Evolutionary conservation across 2,888 invertebrate genomes (phyloP), one percentile per base, ranked within the genome.

Genomic region (Hydriomena furcata): DNA sequence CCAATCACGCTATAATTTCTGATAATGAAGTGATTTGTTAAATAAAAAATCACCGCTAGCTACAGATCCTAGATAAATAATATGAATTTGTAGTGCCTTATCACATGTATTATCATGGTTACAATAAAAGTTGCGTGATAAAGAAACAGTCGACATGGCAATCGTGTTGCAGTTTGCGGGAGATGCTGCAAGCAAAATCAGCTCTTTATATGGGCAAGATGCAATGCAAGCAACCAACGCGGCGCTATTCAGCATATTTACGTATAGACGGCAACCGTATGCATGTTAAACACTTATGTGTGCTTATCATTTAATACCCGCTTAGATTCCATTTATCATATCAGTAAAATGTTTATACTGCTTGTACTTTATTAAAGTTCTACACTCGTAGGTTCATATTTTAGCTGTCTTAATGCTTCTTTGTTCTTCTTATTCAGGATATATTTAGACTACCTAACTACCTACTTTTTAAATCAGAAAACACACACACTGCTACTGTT

Each of bases 31-130:
- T 56, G 57, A 62, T 61, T 64, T 41, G 43, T 37, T 50, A 60
- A 61, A 60, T 60, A 68, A 68, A 71, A 68, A 81, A 79, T 82
- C 79, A 79, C 72, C 64, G 75, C 76, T 56, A 55, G 57, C 53
- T 58, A 61, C 51, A 63, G 63, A 59, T 44, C 56, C 41, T 43
- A 40, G 76, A 78, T 79, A 71, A 38, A 20, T n/a, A 12, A 20
- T 32, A 20, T 24, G 25, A 8, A 21, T 7, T 21, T 7, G 7
- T 11, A 30, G n/a, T 20, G 20, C 38, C 28, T 11, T 38, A 7
- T 17, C 11, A 38, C 27, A 11, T 28, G 21, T 20, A 27, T 7
- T n/a, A n/a, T n/a, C n/a, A 2, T 7, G 12, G 20, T 20, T 31
- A 4, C 3, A 3, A 3, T 17, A 3, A 17, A 17, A 17, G 2